Evolutionary conservation across 2,888 invertebrate genomes (phyloP), one percentile per base, ranked within the genome.

Genomic region (Elegia similella): DNA sequence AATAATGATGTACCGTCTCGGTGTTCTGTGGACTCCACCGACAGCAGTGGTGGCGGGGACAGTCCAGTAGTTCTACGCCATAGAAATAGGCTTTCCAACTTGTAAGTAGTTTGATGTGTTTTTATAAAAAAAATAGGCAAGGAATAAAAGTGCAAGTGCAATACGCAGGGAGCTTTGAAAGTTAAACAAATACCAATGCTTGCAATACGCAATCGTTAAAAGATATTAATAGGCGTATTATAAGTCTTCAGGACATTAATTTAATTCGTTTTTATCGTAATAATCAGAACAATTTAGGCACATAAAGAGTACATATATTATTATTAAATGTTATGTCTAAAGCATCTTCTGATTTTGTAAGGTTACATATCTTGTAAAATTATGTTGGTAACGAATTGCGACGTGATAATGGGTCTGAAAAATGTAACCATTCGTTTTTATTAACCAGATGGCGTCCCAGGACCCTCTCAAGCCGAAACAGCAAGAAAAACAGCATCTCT

Each of bases 11-110:
- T n/a, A 12, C 55, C 42, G 8, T 44, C 55, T n/a, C 55, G 46
- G 7, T 23, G 29, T 10, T 63, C 63, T 7, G 46, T 60, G 23
- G 56, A 47, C 13, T 63, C 63, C 12, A 60, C 60, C 7, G 61
- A 61, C 42, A 62, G 60, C 32, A 59, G 56, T n/a, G n/a, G n/a
- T n/a, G n/a, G n/a, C 38, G 57, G 57, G 8, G 56, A 54, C 30
- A 57, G 57, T 58, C 57, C 55, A 7, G 46, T 57, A 42, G 53
- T 55, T 30, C 38, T 29, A 16, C 48, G 56, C 2, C 42, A 42
- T 15, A 56, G 42, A 42, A 17, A 38, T 38, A 56, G 42, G 29
- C 16, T 56, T 29, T 56, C 47, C n/a, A 48, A 42, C n/a, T 38
- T 56, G 56, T 56, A 56, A 56, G 56, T 56, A 48, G 0, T 10